Base-by-base conservation (phyloP, 2,113 vertebrate species). In the Sakesphorus luctuosus region DNA sequence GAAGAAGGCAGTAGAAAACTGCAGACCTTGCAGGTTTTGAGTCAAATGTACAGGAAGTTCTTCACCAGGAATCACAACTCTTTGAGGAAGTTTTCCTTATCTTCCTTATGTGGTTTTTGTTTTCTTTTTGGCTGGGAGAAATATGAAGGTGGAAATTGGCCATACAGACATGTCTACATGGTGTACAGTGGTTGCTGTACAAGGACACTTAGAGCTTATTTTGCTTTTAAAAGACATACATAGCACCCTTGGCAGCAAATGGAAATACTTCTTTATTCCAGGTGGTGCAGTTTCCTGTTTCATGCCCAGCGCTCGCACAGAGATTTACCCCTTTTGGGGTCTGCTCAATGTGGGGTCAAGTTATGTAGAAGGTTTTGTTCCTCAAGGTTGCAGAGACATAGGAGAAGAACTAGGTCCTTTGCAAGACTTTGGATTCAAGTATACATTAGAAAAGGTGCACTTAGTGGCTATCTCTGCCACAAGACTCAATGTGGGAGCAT, bases 401-500 rank as follows among this genome's bases (percentile, higher is more conserved):
- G 53, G 33, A 73, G 83, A 69, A 74, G 47, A 78, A 84, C 59
- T 26, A 47, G 55, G 49, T 52, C 43, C 81, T 95, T 97, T 93
- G 75, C 93, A 94, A 78, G 85, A 56, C 76, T 33, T 10, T 92
- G 77, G 66, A 63, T 84, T 71, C 52, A 56, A 84, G n/a, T 4
- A 20, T 43, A 74, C 86, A 69, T 95, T 91, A 92, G 90, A 94
- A 97, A 94, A 91, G 29, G 6, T 43, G 24, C 65, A 46, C 80
- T 82, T 83, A 87, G 66, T 25, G 56, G 6, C 63, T 87, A 68
- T 31, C 35, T 59, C 47, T 86, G 59, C 38, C 28, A 36, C 26
- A 44, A 21, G 40, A 26, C 62, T 81, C 1, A 0, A 11, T 26
- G 29, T 35, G 38, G 50, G 35, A 75, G 31, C 15, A 3, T 38